Evolutionary conservation across 2,113 vertebrate species (phyloP).

Genomic region (Campylomormyrus tamandua): DNA sequence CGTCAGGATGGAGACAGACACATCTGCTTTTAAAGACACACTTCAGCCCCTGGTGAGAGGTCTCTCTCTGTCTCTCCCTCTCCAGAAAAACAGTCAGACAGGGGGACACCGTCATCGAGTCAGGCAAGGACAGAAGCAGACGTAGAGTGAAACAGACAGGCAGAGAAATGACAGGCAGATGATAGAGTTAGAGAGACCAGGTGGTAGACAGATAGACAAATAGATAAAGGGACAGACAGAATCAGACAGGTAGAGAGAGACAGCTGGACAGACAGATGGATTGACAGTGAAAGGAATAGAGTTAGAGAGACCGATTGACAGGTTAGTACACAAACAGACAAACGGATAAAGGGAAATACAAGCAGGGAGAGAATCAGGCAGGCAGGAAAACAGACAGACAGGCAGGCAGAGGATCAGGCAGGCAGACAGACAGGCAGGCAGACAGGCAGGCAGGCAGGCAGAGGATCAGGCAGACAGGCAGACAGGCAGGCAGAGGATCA

Average conservation of each 20-base stretch:
- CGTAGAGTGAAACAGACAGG: background rate
- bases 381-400: background rate
- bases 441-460: rapidly evolving
- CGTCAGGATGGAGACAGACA: background rate
- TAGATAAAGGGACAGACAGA: background rate
- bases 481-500: background rate
- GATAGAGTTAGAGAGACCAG: background rate
- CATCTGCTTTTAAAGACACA: background rate
- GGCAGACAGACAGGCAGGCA: background rate
- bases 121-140: background rate
- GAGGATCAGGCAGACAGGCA: background rate
- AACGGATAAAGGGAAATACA: background rate
- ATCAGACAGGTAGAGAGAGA: background rate
- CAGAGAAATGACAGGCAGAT: background rate
- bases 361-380: background rate
- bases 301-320: background rate
- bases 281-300: too few species aligned
- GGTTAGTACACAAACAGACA: background rate
- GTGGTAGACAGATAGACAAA: background rate
- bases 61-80: background rate
- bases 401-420: too few species aligned
- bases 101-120: background rate
- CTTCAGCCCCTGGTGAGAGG: background rate
- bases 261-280: background rate
- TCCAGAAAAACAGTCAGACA: background rate